A percentile compares a stretch with the other conserved stretches of the same genome.
Evolutionary conservation across 2,888 invertebrate genomes (phyloP).

Genomic region (Zelleria hepariella): DNA sequence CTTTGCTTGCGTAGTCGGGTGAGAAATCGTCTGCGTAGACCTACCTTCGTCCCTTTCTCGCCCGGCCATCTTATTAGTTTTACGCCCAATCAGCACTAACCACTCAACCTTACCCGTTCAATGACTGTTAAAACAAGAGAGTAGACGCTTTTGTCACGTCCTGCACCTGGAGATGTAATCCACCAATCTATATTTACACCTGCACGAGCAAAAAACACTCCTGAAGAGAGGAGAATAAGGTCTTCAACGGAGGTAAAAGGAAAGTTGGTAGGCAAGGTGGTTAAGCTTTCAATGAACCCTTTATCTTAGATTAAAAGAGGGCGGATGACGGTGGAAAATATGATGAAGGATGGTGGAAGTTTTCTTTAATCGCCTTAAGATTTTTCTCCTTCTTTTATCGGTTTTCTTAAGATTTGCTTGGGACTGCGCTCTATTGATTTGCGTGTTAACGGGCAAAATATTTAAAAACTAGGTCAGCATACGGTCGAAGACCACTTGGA

Average conservation of each 20-base stretch:
- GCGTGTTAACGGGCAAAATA: too few relatives aligned
- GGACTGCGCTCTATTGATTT: too few relatives aligned
- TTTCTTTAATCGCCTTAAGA: neutral
- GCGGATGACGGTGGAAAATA: constrained; percentile 8
- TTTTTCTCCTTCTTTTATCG: neutral
- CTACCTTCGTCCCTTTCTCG: too few relatives aligned
- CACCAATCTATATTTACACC: constrained; percentile 22
- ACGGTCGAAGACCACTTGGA: too few relatives aligned
- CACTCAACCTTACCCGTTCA: constrained; percentile 31
- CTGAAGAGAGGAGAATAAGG: constrained; percentile 14
- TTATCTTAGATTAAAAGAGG: constrained; percentile 68
- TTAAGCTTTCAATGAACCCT: constrained; percentile 66
- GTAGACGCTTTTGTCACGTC: constrained; percentile 49
- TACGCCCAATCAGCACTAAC: constrained; percentile 9
- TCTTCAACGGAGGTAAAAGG: constrained; percentile 10
- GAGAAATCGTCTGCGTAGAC: too few relatives aligned
- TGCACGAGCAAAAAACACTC: constrained; percentile 18
- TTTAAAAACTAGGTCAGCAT: too few relatives aligned
- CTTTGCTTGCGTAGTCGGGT: too few relatives aligned
- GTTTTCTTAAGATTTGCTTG: too few relatives aligned
- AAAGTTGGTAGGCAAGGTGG: constrained; percentile 37
- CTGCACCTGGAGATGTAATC: constrained; percentile 51
- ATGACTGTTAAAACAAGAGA: constrained; percentile 63
- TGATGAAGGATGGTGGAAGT: neutral
- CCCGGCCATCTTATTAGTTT: neutral